Evolutionary conservation across 2,888 invertebrate species (phyloP), one percentile per base, ranked within the genome.

Genomic region (Halictus ligatus): DNA sequence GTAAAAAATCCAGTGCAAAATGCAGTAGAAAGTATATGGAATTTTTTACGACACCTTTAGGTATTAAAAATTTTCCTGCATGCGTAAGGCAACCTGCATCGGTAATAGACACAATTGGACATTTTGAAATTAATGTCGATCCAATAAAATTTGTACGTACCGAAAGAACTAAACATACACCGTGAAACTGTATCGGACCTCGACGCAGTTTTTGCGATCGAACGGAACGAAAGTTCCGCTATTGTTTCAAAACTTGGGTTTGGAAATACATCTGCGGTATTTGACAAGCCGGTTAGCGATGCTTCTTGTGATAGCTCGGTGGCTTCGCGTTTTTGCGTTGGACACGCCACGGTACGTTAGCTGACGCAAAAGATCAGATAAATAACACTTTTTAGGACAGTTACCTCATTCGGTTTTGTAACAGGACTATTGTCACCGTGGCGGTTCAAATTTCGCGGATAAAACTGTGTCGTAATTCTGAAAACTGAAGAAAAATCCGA

Each of bases 311-410:
- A 88, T 75, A 82, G 77, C 86, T 89, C 58, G 82, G 76, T 80
- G 83, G 67, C 72, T 75, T 71, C 77, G 46, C 46, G 73, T 86
- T 89, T 85, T 89, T 91, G 46, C 73, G n/a, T 54, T 58, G 40
- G 79, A 73, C 79, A 78, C 50, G 76, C 80, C 76, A 75, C 81
- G 76, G 54, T 78, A 25, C 67, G 60, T 54, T 78, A 69, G 71
- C 54, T n/a, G 12, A 12, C 71, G 75, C 64, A 83, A 91, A 89
- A 91, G 86, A 84, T 82, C 80, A 67, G 86, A 83, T 81, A 77
- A 87, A 89, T 89, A 87, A 85, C 85, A 80, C 88, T 83, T 81
- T 88, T 86, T 78, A 75, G 18, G 75, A 67, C 64, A 74, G 75
- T 89, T 87, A 84, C 60, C 43, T 73, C 79, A 81, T 58, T 43